phyloP scores from a whole-genome alignment of 2,888 invertebrate species.

The Pomacea canaliculata region DNA sequence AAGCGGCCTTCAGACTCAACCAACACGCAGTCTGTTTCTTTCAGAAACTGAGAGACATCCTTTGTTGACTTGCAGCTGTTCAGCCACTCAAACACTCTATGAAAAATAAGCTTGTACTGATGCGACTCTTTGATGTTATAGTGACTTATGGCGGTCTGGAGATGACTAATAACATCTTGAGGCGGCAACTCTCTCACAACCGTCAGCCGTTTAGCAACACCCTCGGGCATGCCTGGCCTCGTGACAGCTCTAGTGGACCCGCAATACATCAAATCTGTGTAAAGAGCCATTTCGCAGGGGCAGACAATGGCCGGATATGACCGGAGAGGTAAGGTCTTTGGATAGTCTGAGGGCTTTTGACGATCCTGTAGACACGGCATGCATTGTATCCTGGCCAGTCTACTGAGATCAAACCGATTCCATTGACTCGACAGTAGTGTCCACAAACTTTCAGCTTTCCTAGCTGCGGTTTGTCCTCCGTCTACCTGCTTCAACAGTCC shows the following conservation, averaged over 20 bases:
- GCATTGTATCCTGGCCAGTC: neutral
- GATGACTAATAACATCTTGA: constrained; percentile 17
- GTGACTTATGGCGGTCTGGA: constrained; percentile 1
- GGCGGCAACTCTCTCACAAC: neutral
- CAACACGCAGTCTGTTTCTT: neutral
- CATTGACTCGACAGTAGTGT: neutral
- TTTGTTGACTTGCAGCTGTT: neutral
- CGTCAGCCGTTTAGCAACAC: neutral
- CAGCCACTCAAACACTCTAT: constrained; percentile 17
- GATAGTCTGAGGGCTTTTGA: constrained; percentile 32
- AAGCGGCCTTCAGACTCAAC: neutral
- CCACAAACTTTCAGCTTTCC: neutral
- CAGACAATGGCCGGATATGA: constrained; percentile 26
- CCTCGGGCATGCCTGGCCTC: neutral
- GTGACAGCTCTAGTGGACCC: constrained; percentile 40
- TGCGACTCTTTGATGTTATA: constrained; percentile 7
- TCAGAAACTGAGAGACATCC: neutral
- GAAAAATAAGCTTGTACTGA: constrained; percentile 5
- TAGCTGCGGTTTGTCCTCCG: neutral
- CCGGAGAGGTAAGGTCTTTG: constrained; percentile 29
- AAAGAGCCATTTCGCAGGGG: constrained; percentile 35
- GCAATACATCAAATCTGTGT: constrained; percentile 20
- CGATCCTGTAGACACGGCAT: constrained; percentile 23
- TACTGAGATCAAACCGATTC: neutral
- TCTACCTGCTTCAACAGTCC: neutral